These are phyloP conservation scores for Globodera ellingtonae DNA, from an alignment of 1,140 invertebrate genomes.

Conservation along the genomic window DNA sequence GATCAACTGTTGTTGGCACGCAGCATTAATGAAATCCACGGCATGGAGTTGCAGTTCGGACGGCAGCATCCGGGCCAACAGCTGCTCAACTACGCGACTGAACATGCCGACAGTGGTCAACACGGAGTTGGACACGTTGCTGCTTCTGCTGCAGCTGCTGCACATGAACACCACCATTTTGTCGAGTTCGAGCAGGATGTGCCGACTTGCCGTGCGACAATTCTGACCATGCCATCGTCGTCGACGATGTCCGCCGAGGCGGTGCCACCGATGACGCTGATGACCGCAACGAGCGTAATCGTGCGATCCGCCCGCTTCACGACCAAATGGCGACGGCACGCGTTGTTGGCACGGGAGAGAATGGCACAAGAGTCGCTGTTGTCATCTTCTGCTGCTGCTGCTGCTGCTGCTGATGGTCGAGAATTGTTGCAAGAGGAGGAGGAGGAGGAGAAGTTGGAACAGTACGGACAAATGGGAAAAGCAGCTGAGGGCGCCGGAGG, in stretches of 20 bases:
- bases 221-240: neutral
- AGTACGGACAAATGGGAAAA: neutral
- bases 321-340: conserved; percentile 1
- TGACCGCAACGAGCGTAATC: neutral
- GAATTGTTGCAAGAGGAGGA: neutral
- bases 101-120: neutral
- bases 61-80: neutral
- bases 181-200: neutral
- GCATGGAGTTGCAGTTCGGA: conserved; percentile 7
- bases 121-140: neutral
- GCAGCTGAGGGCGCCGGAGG: neutral
- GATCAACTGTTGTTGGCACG: conserved; percentile 7
- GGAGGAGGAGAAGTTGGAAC: neutral
- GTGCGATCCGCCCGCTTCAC: conserved; percentile 16
- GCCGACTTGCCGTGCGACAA: neutral
- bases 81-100: neutral
- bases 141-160: neutral
- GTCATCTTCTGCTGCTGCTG: neutral
- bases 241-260: neutral
- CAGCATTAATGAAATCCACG: conserved; percentile 16
- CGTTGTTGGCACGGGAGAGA: conserved; percentile 6
- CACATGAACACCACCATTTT: neutral
- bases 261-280: neutral
- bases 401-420: neutral
- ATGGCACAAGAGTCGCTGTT: neutral